Evolutionary conservation across 2,888 invertebrate species (phyloP).

Genomic region (Andrena minutula): DNA sequence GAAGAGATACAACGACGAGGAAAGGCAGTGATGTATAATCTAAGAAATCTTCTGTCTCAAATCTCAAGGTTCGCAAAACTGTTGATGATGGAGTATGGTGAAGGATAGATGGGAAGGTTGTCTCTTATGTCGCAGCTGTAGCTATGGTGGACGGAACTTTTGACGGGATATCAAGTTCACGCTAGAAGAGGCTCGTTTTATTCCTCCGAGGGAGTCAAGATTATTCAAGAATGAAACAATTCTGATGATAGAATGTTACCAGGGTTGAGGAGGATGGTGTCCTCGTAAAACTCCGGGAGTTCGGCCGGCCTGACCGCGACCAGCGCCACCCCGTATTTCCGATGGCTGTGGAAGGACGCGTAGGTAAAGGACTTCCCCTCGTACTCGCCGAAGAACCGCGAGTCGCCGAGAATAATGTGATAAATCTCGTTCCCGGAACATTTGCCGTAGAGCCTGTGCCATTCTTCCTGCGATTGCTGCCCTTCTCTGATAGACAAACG

Average conservation of each 20-base stretch:
- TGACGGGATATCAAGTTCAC: too few species aligned
- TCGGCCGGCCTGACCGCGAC: slow-evolving; percentile 98
- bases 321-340: slow-evolving; percentile 98
- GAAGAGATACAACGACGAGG: neutral
- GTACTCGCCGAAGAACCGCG: slow-evolving; percentile 99
- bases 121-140: too few species aligned
- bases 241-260: slow-evolving; percentile 67
- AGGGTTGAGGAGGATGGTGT: slow-evolving; percentile 97
- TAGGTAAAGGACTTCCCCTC: slow-evolving; percentile 99
- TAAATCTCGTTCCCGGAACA: slow-evolving; percentile 99
- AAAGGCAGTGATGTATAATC: neutral
- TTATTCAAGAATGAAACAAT: neutral
- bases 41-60: too few species aligned
- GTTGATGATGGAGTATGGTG: too few species aligned
- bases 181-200: too few species aligned
- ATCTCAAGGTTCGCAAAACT: too few species aligned
- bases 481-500: slow-evolving; percentile 90
- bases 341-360: slow-evolving; percentile 99
- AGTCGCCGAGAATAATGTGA: slow-evolving; percentile 97
- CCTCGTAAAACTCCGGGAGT: slow-evolving; percentile 97
- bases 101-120: too few species aligned
- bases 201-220: too few species aligned
- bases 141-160: too few species aligned
- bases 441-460: slow-evolving; percentile 99
- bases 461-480: slow-evolving; percentile 97